Base-by-base conservation (phyloP, 2,888 invertebrate species). In the Folsomia candida region DNA sequence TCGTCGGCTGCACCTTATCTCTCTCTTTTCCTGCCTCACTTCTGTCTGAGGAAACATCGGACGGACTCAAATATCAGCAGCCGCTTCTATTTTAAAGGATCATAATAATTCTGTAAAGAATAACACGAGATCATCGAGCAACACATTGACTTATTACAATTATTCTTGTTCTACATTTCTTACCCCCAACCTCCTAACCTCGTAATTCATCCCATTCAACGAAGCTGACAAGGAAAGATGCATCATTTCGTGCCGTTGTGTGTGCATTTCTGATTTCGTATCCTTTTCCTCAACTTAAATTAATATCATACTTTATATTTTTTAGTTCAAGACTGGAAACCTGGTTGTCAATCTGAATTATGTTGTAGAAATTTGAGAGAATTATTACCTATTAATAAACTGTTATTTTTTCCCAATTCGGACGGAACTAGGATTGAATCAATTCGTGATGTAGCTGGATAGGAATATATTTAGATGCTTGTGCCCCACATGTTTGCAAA, bases 151-250 rank as follows among this genome's bases (percentile, higher is more conserved):
- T 22, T 59, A 59, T 59, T 26, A 25, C 14, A 59, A 25, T 59
- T 25, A 22, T 60, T 61, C 28, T 20, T 28, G 61, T 26, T 61
- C 61, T 61, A n/a, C 27, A 61, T 61, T 61, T 61, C 20, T 22
- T 54, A 54, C 61, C 26, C 28, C 29, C 61, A 4, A 20, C n/a
- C 20, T 4, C 6, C 6, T 28, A 28, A 61, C 61, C 61, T 61
- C 61, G 61, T 61, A 61, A 61, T 28, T 61, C 61, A 61, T 61
- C 61, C 61, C 22, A n/a, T 28, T 61, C 61, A 61, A 29, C 27
- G 22, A 54, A n/a, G n/a, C 54, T 54, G 54, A 54, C 54, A 54
- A 54, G 6, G 54, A 54, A 54, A n/a, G 54, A 54, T 54, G n/a
- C 54, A 54, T 14, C n/a, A 54, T 20, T 22, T 54, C 54, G n/a